Evolutionary conservation across 2,797 vertebrate species (phyloP).

Genomic region (Leptodactylus fallax): DNA sequence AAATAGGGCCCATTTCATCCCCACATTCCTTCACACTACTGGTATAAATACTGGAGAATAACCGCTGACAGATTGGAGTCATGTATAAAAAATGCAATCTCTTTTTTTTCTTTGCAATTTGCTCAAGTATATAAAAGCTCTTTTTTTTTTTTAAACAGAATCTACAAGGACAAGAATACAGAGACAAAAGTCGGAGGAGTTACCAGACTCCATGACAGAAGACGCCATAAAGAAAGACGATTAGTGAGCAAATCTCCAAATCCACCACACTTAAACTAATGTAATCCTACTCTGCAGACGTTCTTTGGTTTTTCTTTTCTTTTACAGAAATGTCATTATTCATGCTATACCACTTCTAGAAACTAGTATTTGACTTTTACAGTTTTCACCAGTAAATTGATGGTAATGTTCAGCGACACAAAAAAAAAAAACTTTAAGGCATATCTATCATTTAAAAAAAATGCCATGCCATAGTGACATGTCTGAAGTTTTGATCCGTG

Average conservation of each 20-base stretch:
- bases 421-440: too few species aligned
- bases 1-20: too few species aligned
- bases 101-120: too few species aligned
- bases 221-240: constrained; percentile 82
- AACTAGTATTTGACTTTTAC: not conserved
- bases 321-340: not conserved
- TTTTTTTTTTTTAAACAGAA: constrained; percentile 73
- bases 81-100: too few species aligned
- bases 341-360: not conserved
- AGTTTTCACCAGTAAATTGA: not conserved
- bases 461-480: too few species aligned
- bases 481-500: too few species aligned
- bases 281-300: not conserved
- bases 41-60: too few species aligned
- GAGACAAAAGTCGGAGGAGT: constrained; percentile 93
- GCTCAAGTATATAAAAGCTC: too few species aligned
- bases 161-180: constrained; percentile 94
- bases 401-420: too few species aligned
- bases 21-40: too few species aligned
- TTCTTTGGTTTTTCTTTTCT: not conserved
- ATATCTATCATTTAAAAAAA: too few species aligned
- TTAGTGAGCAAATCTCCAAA: constrained; percentile 68
- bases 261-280: not conserved
- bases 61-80: too few species aligned
- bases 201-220: constrained; percentile 74